phyloP scores from a whole-genome alignment of 1,140 invertebrate species.

The Ceratosolen solmsi region DNA sequence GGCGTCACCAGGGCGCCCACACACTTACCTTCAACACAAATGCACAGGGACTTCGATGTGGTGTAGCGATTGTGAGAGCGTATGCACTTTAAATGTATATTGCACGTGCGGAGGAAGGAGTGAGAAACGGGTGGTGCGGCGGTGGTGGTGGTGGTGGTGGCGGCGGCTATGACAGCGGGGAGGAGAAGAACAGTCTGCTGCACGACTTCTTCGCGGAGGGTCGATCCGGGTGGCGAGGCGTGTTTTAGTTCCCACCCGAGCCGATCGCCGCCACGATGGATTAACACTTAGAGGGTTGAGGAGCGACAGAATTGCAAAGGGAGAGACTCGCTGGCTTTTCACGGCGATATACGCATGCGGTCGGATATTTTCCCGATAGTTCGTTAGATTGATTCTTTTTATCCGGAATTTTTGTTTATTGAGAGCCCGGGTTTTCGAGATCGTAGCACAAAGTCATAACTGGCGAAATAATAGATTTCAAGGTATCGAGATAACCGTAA shows the following conservation, averaged over 20 bases:
- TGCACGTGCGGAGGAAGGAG: neutral
- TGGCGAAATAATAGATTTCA: too few species aligned
- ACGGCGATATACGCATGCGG: neutral
- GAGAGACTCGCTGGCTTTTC: neutral
- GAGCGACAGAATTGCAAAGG: neutral
- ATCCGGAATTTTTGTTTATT: neutral
- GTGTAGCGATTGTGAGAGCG: neutral
- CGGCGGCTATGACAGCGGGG: neutral
- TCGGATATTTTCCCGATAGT: neutral
- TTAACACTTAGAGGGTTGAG: neutral
- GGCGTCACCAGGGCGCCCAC: neutral
- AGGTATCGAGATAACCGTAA: too few species aligned
- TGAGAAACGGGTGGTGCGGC: neutral
- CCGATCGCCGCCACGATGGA: constrained; percentile 2
- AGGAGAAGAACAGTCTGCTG: neutral
- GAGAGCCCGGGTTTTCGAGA: neutral
- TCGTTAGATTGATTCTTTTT: neutral
- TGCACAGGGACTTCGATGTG: neutral
- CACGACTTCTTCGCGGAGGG: constrained; percentile 55
- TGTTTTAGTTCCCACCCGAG: constrained; percentile 19
- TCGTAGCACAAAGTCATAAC: too few species aligned
- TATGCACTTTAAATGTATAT: neutral
- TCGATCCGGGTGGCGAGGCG: constrained; percentile 52
- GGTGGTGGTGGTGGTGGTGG: neutral
- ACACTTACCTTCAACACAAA: neutral